These are phyloP conservation scores for Passer domesticus DNA, from an alignment of 2,113 vertebrate genomes.

Conservation along the genomic window DNA sequence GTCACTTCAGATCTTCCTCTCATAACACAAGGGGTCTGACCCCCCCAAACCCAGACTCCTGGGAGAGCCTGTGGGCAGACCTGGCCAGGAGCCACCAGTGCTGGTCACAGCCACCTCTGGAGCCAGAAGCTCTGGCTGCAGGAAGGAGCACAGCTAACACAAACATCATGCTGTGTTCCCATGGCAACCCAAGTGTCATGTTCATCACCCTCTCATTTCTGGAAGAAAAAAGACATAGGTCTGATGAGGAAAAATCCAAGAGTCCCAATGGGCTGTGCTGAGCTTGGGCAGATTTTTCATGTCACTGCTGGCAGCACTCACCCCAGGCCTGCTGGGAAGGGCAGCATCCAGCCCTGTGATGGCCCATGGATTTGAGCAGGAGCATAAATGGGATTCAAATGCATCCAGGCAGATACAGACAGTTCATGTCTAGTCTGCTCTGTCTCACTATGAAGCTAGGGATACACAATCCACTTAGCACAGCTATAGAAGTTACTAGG, in stretches of 20 bases:
- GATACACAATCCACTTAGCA: not conserved
- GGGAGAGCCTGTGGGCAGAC: not conserved
- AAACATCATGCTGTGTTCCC: conserved; percentile 33
- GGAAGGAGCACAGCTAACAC: not conserved
- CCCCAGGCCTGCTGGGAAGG: not conserved
- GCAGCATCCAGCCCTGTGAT: not conserved
- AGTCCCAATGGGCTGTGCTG: not conserved
- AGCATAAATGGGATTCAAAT: not conserved
- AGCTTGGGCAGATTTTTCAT: not conserved
- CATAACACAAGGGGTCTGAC: fast-evolving
- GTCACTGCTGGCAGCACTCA: fast-evolving
- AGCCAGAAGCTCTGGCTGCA: not conserved
- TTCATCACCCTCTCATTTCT: not conserved
- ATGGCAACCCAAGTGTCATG: conserved; percentile 40
- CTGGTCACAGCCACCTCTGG: not conserved
- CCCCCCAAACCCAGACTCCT: not conserved
- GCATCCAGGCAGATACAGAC: not conserved
- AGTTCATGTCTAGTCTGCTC: not conserved
- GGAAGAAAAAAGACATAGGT: not conserved
- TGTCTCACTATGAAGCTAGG: not conserved
- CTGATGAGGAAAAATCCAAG: not conserved
- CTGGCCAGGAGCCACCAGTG: not conserved
- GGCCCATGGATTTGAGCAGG: not conserved
- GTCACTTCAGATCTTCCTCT: not conserved
- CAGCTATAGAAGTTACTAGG: not conserved